A percentile compares a stretch with the other conserved stretches of the same genome.
Evolutionary conservation across 2,797 vertebrate genomes (phyloP).

Genomic region (Diplodus puntazzo): DNA sequence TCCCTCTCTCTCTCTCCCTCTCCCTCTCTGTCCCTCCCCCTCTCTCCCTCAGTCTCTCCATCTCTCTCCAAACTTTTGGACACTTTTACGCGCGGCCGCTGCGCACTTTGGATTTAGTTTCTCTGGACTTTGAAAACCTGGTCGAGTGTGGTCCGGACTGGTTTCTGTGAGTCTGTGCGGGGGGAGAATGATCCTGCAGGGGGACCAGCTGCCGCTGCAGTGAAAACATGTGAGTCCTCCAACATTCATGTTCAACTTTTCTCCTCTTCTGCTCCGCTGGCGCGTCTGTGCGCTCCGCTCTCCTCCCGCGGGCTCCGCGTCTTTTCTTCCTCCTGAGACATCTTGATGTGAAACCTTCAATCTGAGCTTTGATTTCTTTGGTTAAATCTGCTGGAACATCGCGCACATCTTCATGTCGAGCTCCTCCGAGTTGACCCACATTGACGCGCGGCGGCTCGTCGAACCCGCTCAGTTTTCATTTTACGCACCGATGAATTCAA

Average conservation of each 20-base stretch:
- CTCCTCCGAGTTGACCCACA: neutral
- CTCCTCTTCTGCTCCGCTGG: neutral
- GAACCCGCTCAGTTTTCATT: neutral
- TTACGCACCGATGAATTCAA: neutral
- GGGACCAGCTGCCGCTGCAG: constrained; percentile 72
- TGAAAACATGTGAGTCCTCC: constrained; percentile 82
- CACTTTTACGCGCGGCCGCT: constrained; percentile 19
- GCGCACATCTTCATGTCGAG: neutral
- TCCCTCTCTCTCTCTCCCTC: neutral
- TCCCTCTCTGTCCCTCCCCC: neutral
- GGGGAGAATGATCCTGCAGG: constrained; percentile 69
- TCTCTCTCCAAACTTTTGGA: constrained; percentile 28
- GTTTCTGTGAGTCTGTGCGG: constrained; percentile 8
- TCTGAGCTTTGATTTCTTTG: neutral
- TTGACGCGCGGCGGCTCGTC: neutral
- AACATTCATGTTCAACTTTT: neutral
- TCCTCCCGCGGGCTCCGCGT: neutral
- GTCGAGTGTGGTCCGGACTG: neutral
- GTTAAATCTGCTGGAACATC: neutral
- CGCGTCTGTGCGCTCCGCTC: neutral
- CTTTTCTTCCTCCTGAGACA: neutral
- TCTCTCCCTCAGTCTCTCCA: neutral
- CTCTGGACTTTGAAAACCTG: constrained; percentile 26
- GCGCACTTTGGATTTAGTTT: constrained; percentile 32
- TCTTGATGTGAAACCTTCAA: neutral